A percentile compares a stretch with the other conserved stretches of the same genome.
These are phyloP conservation scores for Macropis europaea DNA, from an alignment of 2,888 invertebrate genomes.

Conservation along the genomic window DNA sequence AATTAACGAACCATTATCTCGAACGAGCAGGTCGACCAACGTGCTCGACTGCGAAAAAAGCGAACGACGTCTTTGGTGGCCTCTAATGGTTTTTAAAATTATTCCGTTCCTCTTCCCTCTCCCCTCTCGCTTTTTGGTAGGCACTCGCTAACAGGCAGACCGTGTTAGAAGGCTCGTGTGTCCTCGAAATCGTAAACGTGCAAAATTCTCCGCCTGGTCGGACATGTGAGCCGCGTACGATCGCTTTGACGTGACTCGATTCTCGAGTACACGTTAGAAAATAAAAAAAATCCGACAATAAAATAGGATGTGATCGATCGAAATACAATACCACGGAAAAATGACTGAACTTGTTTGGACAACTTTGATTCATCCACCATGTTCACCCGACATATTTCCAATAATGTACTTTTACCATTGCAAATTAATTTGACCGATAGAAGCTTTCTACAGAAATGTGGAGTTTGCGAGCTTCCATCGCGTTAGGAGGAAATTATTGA, in stretches of 20 bases:
- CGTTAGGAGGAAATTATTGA: no score
- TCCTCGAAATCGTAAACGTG: conserved; percentile 46
- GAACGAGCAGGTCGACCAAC: no score
- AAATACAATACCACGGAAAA: conserved; percentile 20
- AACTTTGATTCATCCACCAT: no score
- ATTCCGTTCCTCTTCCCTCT: conserved; percentile 4
- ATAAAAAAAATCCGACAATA: neutral
- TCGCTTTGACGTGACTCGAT: conserved; percentile 41
- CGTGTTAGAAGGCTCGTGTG: conserved; percentile 47
- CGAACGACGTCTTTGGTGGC: conserved; percentile 43
- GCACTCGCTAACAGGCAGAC: conserved; percentile 49
- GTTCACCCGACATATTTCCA: no score
- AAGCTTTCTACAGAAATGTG: no score
- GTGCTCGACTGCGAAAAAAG: no score
- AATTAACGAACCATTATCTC: no score
- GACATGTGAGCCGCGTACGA: conserved; percentile 37
- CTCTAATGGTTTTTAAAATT: conserved; percentile 51
- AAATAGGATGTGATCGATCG: conserved; percentile 3
- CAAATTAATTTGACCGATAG: no score
- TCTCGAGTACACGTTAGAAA: conserved; percentile 18
- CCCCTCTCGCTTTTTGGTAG: neutral
- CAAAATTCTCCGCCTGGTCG: conserved; percentile 44
- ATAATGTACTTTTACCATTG: no score
- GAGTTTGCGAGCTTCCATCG: no score
- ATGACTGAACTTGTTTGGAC: no score